Percentiles rank a stretch among this genome's conserved stretches.
phyloP scores from a whole-genome alignment of 2,113 vertebrate species.

The Tachysurus fulvidraco region DNA sequence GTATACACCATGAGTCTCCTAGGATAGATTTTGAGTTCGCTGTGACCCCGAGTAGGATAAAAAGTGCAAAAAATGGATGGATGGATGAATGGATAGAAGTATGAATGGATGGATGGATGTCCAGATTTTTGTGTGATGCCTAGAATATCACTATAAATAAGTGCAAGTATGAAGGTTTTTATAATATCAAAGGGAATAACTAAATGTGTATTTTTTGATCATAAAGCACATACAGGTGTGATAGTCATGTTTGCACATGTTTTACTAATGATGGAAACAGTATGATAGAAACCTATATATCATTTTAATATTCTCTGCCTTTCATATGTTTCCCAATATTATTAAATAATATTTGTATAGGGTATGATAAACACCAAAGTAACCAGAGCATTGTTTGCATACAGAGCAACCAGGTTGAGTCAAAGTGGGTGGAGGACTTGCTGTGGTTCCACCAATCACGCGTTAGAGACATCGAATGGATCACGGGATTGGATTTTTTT shows the following conservation, averaged over 20 bases:
- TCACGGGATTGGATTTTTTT: constrained; percentile 75
- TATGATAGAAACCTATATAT: not conserved
- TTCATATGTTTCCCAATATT: not conserved
- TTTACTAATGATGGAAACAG: not conserved
- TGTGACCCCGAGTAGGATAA: not conserved
- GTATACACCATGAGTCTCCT: no score
- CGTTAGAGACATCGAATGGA: constrained; percentile 74
- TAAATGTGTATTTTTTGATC: not conserved
- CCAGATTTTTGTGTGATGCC: not conserved
- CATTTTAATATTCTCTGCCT: not conserved
- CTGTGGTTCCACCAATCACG: constrained; percentile 76
- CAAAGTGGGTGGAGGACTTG: constrained; percentile 71
- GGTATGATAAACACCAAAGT: not conserved
- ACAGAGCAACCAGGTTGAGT: constrained; percentile 63
- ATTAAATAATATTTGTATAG: not conserved
- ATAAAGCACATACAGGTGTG: not conserved
- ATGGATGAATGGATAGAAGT: not conserved
- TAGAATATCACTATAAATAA: not conserved
- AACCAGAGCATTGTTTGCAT: not conserved
- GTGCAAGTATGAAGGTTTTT: not conserved
- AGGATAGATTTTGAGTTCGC: no score
- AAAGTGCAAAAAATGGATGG: not conserved
- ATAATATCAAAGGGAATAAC: not conserved
- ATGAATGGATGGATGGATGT: not conserved
- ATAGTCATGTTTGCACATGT: not conserved